Evolutionary conservation across 2,888 invertebrate genomes (phyloP), one percentile per base, ranked within the genome.

Genomic region (Netelia fuscicornis): DNA sequence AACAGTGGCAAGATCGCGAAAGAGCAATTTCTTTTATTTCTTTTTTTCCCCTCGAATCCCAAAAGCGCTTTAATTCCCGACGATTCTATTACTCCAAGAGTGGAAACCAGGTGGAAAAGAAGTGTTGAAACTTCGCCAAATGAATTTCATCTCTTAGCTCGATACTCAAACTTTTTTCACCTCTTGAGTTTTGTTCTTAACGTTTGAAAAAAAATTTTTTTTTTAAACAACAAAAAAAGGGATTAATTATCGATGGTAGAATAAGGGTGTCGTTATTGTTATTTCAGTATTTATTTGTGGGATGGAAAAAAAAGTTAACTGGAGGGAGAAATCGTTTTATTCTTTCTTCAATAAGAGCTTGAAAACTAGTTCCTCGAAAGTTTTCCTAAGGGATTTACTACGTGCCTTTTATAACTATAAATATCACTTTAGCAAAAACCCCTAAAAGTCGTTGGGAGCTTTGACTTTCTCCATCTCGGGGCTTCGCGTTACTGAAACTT

Each of bases 81-180:
- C 42, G 65, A 74, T 74, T 48, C 60, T 74, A 74, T 74, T 60
- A 62, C 48, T 8, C 11, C 20, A 17, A 62, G 64, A 30, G 17
- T 48, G 13, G 13, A 48, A 48, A 48, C 13, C 48, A 48, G 25
- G 30, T 11, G 2, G 17, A 0, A 1, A 1, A 1, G 37, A 75
- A 75, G n/a, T 10, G 60, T 48, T 52, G n/a, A 48, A 25, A 48
- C 8, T 25, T 17, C 52, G 17, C 25, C 48, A 52, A 64, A 74
- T 74, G 25, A 74, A 52, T 44, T 74, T 64, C 9, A 64, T 64
- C 74, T n/a, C 74, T 62, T 9, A 48, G 52, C 1, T 2, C 0
- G 62, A 48, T 11, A 30, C 48, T 74, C 64, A 30, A 74, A 20
- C 64, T 75, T 64, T 52, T 64, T 42, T 6, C 11, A 20, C 17